Evolutionary conservation across 2,113 vertebrate species (phyloP).

Genomic region (Thryonomys swinderianus): DNA sequence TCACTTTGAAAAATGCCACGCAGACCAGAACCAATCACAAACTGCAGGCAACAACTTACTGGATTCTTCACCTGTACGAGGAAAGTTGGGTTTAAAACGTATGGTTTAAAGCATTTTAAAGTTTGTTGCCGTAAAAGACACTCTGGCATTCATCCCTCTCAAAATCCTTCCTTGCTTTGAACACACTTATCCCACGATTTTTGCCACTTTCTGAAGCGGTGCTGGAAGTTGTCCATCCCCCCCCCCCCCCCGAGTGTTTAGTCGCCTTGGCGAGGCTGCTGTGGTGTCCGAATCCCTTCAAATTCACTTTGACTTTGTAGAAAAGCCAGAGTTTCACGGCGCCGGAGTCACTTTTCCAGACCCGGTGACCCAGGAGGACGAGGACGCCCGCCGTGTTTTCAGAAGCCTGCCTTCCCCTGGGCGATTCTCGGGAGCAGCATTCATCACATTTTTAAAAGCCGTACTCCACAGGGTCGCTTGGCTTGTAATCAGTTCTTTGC

Average conservation of each 20-base stretch:
- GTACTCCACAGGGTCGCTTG: background rate
- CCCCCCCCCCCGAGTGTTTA: background rate
- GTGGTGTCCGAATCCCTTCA: background rate
- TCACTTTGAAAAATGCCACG: background rate
- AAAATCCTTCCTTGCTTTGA: background rate
- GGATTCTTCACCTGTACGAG: background rate
- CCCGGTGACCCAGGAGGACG: accelerated
- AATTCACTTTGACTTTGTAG: background rate
- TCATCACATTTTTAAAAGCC: background rate
- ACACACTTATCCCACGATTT: background rate
- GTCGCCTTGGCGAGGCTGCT: background rate
- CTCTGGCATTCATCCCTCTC: background rate
- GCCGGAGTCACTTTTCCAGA: background rate
- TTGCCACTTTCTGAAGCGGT: background rate
- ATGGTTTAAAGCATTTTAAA: background rate
- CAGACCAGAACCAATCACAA: background rate
- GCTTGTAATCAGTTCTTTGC: background rate
- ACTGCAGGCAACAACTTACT: background rate
- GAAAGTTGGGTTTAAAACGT: background rate
- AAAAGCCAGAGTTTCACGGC: background rate
- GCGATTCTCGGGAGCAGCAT: background rate
- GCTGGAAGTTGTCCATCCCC: background rate
- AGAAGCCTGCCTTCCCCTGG: background rate
- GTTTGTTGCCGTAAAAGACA: background rate
- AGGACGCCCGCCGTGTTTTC: background rate